Conservation (phyloP, 2,888 invertebrate species). For the Brenthis hecate region DNA sequence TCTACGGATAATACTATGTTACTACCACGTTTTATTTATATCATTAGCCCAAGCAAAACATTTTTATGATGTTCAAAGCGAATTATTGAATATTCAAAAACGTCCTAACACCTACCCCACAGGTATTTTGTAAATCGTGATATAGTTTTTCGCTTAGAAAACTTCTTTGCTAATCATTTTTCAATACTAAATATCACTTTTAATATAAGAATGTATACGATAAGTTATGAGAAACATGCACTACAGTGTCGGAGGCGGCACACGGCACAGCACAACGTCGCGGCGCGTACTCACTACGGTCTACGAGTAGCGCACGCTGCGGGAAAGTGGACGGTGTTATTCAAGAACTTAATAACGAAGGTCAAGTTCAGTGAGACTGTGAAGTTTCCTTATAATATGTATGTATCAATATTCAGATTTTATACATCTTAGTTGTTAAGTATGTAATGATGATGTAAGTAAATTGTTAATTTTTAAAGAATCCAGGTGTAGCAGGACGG, state of each 20-base stretch:
- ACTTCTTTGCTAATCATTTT: not conserved
- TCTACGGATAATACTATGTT: not conserved
- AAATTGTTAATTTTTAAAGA: too few relatives aligned
- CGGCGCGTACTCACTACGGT: slow-evolving; percentile 16
- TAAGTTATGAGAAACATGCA: not conserved
- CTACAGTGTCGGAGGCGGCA: not conserved
- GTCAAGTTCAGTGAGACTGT: slow-evolving; percentile 65
- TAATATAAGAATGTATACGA: not conserved
- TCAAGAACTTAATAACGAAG: slow-evolving; percentile 59
- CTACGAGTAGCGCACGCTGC: slow-evolving; percentile 25
- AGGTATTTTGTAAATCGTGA: too few relatives aligned
- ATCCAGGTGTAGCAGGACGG: too few relatives aligned
- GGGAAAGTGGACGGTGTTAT: slow-evolving; percentile 53
- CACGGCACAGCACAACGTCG: slow-evolving; percentile 16
- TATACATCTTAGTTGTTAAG: too few relatives aligned
- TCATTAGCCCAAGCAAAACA: too few relatives aligned
- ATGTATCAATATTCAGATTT: too few relatives aligned
- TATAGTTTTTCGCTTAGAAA: not conserved
- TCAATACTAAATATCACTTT: not conserved
- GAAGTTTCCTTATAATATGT: not conserved
- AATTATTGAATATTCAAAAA: not conserved
- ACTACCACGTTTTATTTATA: too few relatives aligned
- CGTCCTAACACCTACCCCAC: not conserved
- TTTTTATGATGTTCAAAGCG: too few relatives aligned
- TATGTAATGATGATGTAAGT: too few relatives aligned